Evolutionary conservation across 2,113 vertebrate genomes (phyloP).

Genomic region (Cinclus cinclus): DNA sequence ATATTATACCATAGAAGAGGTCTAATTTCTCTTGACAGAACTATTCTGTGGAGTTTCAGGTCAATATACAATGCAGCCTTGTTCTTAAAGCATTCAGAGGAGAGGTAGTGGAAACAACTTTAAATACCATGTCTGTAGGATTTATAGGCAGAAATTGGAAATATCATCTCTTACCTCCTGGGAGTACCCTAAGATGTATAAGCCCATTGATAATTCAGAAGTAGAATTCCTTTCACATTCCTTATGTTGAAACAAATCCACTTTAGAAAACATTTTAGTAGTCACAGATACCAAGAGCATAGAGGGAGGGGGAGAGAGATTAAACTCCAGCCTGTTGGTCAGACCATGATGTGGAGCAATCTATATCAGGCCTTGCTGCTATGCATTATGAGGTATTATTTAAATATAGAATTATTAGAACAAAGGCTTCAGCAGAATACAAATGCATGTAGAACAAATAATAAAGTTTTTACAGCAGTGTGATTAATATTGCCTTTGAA

Average conservation of each 20-base stretch:
- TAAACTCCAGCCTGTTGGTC: not conserved
- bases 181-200: not conserved
- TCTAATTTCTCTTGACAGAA: not conserved
- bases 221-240: not conserved
- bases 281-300: not conserved
- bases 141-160: not conserved
- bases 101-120: not conserved
- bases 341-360: not conserved
- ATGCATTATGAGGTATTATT: not conserved
- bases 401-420: not conserved
- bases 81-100: not conserved
- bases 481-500: not conserved
- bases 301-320: not conserved
- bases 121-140: not conserved
- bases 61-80: not conserved
- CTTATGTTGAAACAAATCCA: not conserved
- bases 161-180: not conserved
- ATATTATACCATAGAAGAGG: not conserved
- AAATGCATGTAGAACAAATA: not conserved
- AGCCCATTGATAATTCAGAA: not conserved
- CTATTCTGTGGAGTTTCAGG: not conserved
- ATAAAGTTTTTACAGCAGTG: not conserved
- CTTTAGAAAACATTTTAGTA: not conserved
- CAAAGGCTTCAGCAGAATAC: not conserved
- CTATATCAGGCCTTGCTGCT: not conserved